Evolutionary conservation across 2,113 vertebrate species (phyloP).

Genomic region (Anolis sagrei): DNA sequence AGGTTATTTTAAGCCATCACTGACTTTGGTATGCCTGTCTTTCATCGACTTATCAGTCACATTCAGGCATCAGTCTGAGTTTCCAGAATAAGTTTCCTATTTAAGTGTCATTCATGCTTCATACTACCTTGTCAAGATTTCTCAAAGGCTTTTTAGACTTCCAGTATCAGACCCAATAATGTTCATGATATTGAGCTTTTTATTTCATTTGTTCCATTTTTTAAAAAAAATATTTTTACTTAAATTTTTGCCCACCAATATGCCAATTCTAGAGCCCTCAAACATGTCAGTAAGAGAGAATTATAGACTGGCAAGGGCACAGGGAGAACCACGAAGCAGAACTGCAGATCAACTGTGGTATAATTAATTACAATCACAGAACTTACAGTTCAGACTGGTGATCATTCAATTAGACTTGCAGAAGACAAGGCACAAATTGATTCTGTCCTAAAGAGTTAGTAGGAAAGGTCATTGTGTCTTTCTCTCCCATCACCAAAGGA

Average conservation of each 20-base stretch:
- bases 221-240: slow-evolving; percentile 1
- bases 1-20: slow-evolving; percentile 62
- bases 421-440: slow-evolving; percentile 60
- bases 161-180: background rate
- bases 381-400: slow-evolving; percentile 60
- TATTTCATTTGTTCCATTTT: background rate
- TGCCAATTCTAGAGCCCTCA: slow-evolving; percentile 12
- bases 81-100: slow-evolving; percentile 55
- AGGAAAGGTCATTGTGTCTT: slow-evolving; percentile 54
- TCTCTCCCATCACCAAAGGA: slow-evolving; percentile 35
- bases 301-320: slow-evolving; percentile 60
- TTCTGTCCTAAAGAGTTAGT: slow-evolving; percentile 61
- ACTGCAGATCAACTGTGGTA: slow-evolving; percentile 51
- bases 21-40: slow-evolving; percentile 60
- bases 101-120: slow-evolving; percentile 35
- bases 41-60: slow-evolving; percentile 65
- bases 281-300: slow-evolving; percentile 26
- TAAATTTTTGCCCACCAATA: background rate
- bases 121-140: slow-evolving; percentile 39
- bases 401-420: slow-evolving; percentile 62
- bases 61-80: slow-evolving; percentile 66
- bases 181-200: slow-evolving; percentile 30
- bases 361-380: slow-evolving; percentile 72
- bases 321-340: slow-evolving; percentile 57
- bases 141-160: slow-evolving; percentile 37